Conservation (phyloP, 2,888 invertebrate species). For the Teinopalpus imperialis region DNA sequence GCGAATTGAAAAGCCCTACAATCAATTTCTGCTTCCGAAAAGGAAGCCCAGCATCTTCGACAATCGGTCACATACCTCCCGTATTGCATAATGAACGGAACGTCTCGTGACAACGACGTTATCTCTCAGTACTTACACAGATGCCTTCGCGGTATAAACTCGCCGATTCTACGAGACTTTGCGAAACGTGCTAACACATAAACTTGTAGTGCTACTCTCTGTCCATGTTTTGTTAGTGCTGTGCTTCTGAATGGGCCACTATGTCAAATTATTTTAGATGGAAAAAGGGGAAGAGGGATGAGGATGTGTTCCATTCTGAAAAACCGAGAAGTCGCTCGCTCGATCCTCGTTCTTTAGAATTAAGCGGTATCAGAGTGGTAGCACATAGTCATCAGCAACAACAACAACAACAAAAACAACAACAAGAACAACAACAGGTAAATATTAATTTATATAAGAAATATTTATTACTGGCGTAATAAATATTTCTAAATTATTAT, state of each 20-base stretch:
- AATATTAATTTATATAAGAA: too few species aligned
- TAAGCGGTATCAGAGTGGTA: conserved; percentile 84
- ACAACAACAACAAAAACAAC: conserved; percentile 34
- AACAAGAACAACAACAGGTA: conserved; percentile 14
- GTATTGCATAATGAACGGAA: conserved; percentile 62
- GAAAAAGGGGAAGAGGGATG: conserved; percentile 84
- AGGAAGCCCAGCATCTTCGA: conserved; percentile 33
- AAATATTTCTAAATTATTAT: neutral
- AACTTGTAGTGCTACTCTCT: conserved; percentile 25
- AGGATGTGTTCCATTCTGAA: conserved; percentile 76
- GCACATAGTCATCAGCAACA: conserved; percentile 72
- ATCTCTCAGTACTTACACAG: conserved; percentile 69
- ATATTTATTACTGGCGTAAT: too few species aligned
- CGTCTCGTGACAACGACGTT: conserved; percentile 71
- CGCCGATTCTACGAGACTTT: conserved; percentile 42
- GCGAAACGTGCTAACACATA: conserved; percentile 32
- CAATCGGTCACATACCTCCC: conserved; percentile 43
- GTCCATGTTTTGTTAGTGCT: conserved; percentile 29
- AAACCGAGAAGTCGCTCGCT: conserved; percentile 88
- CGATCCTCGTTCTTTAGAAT: conserved; percentile 86
- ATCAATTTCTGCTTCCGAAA: too few species aligned
- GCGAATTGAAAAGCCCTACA: too few species aligned
- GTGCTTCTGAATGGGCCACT: conserved; percentile 40
- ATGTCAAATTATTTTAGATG: conserved; percentile 88
- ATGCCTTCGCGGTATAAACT: conserved; percentile 63